Conservation (phyloP, 2,888 invertebrate genomes). For the Malachius bipustulatus region DNA sequence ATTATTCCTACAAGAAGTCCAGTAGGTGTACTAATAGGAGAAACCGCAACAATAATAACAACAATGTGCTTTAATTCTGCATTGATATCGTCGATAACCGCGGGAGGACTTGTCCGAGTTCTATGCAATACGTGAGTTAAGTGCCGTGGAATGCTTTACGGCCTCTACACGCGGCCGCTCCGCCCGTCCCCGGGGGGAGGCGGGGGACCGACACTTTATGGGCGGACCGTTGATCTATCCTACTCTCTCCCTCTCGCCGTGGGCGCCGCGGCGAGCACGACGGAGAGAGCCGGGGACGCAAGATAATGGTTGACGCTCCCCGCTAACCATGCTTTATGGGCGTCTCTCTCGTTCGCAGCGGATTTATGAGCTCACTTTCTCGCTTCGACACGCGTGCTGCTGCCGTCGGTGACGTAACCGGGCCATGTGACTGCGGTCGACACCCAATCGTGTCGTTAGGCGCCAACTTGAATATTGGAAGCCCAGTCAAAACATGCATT, state of each 20-base stretch:
- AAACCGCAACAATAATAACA: too few species aligned
- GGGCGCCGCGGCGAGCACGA: conserved; percentile 25
- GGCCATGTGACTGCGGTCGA: conserved; percentile 33
- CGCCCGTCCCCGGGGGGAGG: conserved; percentile 30
- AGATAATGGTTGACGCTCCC: conserved; percentile 42
- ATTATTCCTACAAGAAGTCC: too few species aligned
- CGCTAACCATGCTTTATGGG: conserved; percentile 41
- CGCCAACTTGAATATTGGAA: conserved; percentile 31
- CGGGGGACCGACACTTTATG: conserved; percentile 34
- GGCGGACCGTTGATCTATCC: conserved; percentile 38
- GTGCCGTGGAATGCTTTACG: conserved; percentile 40
- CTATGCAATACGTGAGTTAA: conserved; percentile 40
- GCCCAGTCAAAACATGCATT: too few species aligned
- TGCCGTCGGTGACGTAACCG: conserved; percentile 34
- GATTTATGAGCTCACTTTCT: conserved; percentile 39
- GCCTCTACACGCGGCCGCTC: conserved; percentile 33
- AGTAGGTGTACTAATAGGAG: too few species aligned
- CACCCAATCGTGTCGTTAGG: conserved; percentile 36
- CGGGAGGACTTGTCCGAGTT: conserved; percentile 37
- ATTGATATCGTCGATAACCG: conserved; percentile 34
- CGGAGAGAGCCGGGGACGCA: conserved; percentile 31
- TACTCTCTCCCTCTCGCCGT: conserved; percentile 32
- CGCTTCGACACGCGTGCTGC: conserved; percentile 36
- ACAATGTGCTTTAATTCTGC: too few species aligned
- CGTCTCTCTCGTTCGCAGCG: conserved; percentile 39